A percentile compares a stretch with the other conserved stretches of the same genome.
Conservation (phyloP, 2,113 vertebrate species). For the Vanacampus margaritifer region DNA sequence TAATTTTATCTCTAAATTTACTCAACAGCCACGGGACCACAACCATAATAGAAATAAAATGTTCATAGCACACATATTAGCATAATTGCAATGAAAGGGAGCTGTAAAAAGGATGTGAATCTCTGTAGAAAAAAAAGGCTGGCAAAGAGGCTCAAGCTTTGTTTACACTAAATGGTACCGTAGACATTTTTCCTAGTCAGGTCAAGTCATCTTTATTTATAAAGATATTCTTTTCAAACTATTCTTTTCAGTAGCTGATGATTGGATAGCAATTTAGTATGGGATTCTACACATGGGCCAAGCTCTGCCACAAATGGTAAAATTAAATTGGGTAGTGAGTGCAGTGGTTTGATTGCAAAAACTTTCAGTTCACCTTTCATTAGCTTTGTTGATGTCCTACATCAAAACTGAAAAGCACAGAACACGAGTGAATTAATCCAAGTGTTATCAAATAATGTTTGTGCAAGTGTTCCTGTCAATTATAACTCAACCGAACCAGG, state of each 20-base stretch:
- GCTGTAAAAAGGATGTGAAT: neutral
- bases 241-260: neutral
- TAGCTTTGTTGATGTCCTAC: neutral
- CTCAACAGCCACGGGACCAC: neutral
- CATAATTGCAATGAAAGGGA: neutral
- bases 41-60: neutral
- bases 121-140: neutral
- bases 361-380: neutral
- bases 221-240: no score
- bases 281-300: neutral
- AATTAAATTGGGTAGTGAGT: no score
- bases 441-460: neutral
- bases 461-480: neutral
- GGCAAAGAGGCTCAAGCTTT: neutral
- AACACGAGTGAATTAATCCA: neutral
- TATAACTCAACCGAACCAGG: neutral
- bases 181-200: neutral
- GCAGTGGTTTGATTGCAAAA: neutral
- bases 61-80: neutral
- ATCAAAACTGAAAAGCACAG: neutral
- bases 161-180: neutral
- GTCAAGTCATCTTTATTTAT: no score
- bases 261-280: neutral
- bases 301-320: neutral
- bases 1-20: neutral